Evolutionary conservation across 2,113 vertebrate genomes (phyloP), one percentile per base, ranked within the genome.

Genomic region (Brachionichthys hirsutus): DNA sequence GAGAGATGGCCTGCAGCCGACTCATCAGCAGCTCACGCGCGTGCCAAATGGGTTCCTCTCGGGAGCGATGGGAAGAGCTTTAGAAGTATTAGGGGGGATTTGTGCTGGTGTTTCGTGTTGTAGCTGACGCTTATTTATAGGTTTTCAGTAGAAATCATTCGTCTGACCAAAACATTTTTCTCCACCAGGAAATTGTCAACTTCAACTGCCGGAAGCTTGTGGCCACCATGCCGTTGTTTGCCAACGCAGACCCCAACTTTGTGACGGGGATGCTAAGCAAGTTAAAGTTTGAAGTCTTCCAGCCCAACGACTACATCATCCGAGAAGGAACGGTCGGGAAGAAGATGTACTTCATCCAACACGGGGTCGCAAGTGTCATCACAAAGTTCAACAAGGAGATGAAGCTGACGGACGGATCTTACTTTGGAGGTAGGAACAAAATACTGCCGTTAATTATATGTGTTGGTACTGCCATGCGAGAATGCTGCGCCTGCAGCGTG

Each of bases 331-430:
- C 97, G 0, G 94, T 99, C 7, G 97, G 97, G 22, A 99, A 99
- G 88, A 99, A 98, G 91, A 99, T 99, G 97, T 99, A 99, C 81
- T 99, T 99, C 73, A 99, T 99, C 70, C 97, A 99, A 60, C 97
- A 99, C 0, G 97, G 97, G 0, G 96, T 99, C 8, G 97, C 94
- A 7, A 96, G 96, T 38, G 96, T 99, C 87, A 97, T 99, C 87
- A 98, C 97, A 54, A 99, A 98, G 78, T 93, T 94, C 85, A 98
- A 90, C 84, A 98, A 98, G 74, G 97, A 98, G 81, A 95, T 98
- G 92, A 98, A 99, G 81, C 88, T 99, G 64, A 98, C 97, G 0
- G 97, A 99, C 44, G 97, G 97, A 24, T 99, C 97, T 12, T 98
- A 99, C 75, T 99, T 99, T 48, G 97, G 97, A 93, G 97, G 97